Conservation (phyloP, 1,140 invertebrate genomes). For the Drosophila leontia region DNA sequence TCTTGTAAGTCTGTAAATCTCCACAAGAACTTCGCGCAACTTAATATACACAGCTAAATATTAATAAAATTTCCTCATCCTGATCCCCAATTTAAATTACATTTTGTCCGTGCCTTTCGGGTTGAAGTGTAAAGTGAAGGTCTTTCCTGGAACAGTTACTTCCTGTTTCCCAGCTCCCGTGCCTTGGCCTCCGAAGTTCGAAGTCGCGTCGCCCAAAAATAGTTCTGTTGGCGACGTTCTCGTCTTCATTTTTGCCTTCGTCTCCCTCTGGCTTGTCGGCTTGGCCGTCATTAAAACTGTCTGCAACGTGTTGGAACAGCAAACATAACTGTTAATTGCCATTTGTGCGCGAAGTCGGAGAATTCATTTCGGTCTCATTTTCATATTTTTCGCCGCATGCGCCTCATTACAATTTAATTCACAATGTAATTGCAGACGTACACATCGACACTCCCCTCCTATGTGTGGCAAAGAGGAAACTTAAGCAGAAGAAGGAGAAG, state of each 20-base stretch:
- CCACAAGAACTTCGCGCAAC: neutral
- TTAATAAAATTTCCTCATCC: neutral
- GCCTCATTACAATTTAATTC: slow-evolving; percentile 84
- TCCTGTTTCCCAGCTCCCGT: slow-evolving; percentile 31
- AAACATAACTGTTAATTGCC: slow-evolving; percentile 83
- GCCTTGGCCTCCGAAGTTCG: neutral
- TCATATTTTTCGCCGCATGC: slow-evolving; percentile 77
- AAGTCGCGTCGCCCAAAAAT: slow-evolving; percentile 60
- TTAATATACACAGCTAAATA: too few species aligned
- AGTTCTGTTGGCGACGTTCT: slow-evolving; percentile 53
- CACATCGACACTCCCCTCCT: neutral
- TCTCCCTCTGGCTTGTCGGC: neutral
- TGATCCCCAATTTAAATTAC: neutral
- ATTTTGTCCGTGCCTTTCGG: neutral
- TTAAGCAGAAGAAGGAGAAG: slow-evolving; percentile 4
- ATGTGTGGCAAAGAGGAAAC: neutral
- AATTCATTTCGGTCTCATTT: slow-evolving; percentile 57
- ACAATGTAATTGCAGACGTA: slow-evolving; percentile 76
- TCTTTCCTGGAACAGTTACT: slow-evolving; percentile 25
- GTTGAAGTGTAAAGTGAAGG: neutral
- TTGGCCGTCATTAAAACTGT: slow-evolving; percentile 75
- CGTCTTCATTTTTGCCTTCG: slow-evolving; percentile 3
- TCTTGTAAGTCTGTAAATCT: neutral
- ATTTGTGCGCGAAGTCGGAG: slow-evolving; percentile 52
- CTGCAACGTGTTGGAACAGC: slow-evolving; percentile 75